phyloP scores from a whole-genome alignment of 2,797 vertebrate species.

The Megalops cyprinoides region DNA sequence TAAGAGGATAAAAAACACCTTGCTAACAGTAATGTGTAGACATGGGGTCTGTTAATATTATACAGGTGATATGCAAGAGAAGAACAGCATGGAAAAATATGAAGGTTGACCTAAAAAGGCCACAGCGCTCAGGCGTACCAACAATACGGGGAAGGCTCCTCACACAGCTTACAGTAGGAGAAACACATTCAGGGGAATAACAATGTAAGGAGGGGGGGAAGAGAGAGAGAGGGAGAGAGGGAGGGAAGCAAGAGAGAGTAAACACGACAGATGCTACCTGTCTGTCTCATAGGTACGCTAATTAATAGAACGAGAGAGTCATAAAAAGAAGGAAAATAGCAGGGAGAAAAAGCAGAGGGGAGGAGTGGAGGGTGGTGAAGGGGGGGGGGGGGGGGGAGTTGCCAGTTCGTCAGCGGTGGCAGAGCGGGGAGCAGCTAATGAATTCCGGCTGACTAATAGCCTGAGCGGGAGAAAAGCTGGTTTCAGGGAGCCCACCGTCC shows the following conservation, averaged over 20 bases:
- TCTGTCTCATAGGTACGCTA: conserved; percentile 79
- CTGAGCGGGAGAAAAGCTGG: conserved; percentile 52
- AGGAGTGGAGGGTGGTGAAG: too few species aligned
- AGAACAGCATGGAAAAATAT: neutral
- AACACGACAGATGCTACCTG: conserved; percentile 79
- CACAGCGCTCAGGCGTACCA: neutral
- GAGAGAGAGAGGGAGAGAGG: conserved; percentile 58
- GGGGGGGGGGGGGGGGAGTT: neutral
- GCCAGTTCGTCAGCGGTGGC: conserved; percentile 24
- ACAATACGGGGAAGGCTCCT: neutral
- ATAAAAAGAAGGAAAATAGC: conserved; percentile 64
- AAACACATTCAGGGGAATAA: too few species aligned
- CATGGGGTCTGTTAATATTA: neutral
- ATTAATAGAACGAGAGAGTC: conserved; percentile 75
- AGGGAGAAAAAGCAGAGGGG: neutral
- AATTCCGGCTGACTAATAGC: conserved; percentile 61
- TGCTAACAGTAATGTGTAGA: neutral
- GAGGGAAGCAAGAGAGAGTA: conserved; percentile 49
- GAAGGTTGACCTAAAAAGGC: neutral
- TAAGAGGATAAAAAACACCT: neutral
- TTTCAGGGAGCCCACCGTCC: conserved; percentile 60
- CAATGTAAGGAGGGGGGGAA: conserved; percentile 16
- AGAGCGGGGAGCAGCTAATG: conserved; percentile 33
- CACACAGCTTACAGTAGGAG: too few species aligned
- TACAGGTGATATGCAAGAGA: too few species aligned